These are phyloP conservation scores for Bufo gargarizans DNA, from an alignment of 2,113 vertebrate species.

Conservation along the genomic window DNA sequence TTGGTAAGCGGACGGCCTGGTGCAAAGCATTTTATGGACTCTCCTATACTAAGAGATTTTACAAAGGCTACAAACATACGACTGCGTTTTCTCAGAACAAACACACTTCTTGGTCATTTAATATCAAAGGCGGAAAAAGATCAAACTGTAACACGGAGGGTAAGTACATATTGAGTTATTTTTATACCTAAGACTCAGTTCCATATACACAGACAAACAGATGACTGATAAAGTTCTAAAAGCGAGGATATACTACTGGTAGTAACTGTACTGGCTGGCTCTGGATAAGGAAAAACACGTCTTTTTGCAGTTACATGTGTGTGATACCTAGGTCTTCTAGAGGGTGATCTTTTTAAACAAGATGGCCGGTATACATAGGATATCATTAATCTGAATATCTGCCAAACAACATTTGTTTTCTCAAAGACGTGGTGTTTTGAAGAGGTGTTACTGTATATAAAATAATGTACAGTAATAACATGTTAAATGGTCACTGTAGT, in stretches of 20 bases:
- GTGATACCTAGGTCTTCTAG: too few species aligned
- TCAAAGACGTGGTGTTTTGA: too few species aligned
- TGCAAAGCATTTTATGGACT: conserved; percentile 83
- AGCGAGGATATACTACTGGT: too few species aligned
- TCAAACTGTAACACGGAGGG: conserved; percentile 86
- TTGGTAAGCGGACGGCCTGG: conserved; percentile 88
- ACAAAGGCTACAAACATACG: conserved; percentile 91
- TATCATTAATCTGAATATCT: too few species aligned
- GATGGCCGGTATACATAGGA: too few species aligned
- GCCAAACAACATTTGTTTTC: too few species aligned
- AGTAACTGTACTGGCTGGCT: too few species aligned
- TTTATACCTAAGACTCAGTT: not conserved
- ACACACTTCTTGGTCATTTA: conserved; percentile 88
- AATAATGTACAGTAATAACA: not conserved
- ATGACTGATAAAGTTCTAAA: not conserved
- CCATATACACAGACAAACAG: not conserved
- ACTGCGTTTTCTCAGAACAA: conserved; percentile 86
- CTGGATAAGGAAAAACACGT: too few species aligned
- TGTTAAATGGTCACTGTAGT: too few species aligned
- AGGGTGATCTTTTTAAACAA: too few species aligned
- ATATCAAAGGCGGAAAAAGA: conserved; percentile 89
- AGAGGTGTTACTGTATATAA: not conserved
- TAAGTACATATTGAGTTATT: conserved; percentile 66
- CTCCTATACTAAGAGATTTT: conserved; percentile 81
- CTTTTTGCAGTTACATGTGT: too few species aligned